Percentiles rank a stretch among this genome's conserved stretches.
Evolutionary conservation across 1,140 invertebrate species (phyloP).

Genomic region (Matsumurasca onukii): DNA sequence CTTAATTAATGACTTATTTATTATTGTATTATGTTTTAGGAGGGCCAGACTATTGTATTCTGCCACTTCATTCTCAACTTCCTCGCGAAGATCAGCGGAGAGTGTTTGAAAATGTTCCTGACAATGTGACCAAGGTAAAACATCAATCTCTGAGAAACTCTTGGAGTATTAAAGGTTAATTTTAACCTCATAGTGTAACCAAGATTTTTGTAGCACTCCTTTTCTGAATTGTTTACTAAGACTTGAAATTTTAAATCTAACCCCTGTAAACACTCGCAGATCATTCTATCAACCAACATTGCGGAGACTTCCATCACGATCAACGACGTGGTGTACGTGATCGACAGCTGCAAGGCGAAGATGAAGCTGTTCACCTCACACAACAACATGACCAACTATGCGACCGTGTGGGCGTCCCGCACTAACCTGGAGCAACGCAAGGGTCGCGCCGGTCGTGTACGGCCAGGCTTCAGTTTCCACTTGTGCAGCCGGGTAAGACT

Average conservation of each 20-base stretch:
- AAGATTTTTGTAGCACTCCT: no score
- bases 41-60: conserved; percentile 62
- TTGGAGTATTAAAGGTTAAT: no score
- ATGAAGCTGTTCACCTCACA: conserved; percentile 95
- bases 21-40: conserved; percentile 43
- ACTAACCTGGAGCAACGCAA: conserved; percentile 90
- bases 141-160: no score
- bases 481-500: conserved; percentile 69
- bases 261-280: no score
- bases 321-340: conserved; percentile 94
- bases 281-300: conserved; percentile 90
- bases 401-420: conserved; percentile 89
- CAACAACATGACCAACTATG: conserved; percentile 94
- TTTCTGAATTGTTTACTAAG: no score
- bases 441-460: conserved; percentile 87
- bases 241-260: no score
- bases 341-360: conserved; percentile 94
- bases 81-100: conserved; percentile 86
- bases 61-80: conserved; percentile 89
- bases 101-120: conserved; percentile 79
- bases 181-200: no score
- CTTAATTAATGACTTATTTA: background rate
- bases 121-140: conserved; percentile 66
- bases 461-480: conserved; percentile 87
- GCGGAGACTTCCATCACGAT: conserved; percentile 96